phyloP scores from a whole-genome alignment of 2,113 vertebrate species.

The Psittacara wagleri region DNA sequence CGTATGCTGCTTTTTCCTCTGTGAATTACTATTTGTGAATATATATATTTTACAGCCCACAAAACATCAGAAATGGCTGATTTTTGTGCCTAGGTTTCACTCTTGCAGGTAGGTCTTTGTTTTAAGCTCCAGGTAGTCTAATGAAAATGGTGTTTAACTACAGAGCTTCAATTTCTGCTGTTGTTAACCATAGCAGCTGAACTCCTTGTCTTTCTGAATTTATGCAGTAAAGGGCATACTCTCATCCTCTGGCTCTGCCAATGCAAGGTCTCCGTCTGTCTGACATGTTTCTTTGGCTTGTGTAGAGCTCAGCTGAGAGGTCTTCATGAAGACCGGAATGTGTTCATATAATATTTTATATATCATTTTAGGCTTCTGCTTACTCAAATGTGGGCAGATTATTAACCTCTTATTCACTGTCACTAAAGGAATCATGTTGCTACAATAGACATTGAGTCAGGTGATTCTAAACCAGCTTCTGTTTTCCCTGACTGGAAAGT shows the following conservation, averaged over 20 bases:
- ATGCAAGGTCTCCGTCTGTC: not conserved
- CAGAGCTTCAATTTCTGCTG: not conserved
- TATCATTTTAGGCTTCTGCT: slow-evolving; percentile 50
- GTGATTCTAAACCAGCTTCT: not conserved
- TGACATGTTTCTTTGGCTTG: not conserved
- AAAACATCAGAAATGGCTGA: not conserved
- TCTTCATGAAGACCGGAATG: not conserved
- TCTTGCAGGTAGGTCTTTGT: not conserved
- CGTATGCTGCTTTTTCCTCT: not conserved
- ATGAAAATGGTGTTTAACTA: not conserved
- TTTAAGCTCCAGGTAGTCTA: not conserved
- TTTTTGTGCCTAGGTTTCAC: not conserved
- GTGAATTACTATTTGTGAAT: not conserved
- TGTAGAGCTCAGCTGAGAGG: slow-evolving; percentile 3
- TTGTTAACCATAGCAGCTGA: not conserved
- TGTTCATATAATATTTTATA: slow-evolving; percentile 21
- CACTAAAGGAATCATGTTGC: fast-evolving
- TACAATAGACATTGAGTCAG: not conserved
- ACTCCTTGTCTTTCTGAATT: not conserved
- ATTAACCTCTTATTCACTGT: not conserved
- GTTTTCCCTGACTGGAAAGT: not conserved
- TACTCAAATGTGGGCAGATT: not conserved
- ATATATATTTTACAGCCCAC: not conserved
- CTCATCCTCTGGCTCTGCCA: not conserved
- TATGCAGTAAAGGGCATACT: not conserved